Evolutionary conservation across 2,113 vertebrate genomes (phyloP).

Genomic region (Caranx ignobilis): DNA sequence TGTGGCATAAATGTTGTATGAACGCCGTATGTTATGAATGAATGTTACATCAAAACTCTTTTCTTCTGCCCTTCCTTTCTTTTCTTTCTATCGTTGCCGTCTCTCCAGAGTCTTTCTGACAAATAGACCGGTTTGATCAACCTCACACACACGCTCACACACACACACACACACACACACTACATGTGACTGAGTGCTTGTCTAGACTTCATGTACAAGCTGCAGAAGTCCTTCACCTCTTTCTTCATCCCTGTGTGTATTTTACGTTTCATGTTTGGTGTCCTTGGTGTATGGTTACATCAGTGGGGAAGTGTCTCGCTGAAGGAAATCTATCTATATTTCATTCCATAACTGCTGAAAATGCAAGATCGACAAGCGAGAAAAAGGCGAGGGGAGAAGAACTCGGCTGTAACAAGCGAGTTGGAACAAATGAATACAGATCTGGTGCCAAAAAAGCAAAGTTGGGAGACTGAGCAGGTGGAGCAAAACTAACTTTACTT

Average conservation of each 20-base stretch:
- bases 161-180: conserved; percentile 27
- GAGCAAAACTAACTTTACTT: conserved; percentile 10
- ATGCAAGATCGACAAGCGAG: conserved; percentile 32
- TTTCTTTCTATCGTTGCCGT: conserved; percentile 15
- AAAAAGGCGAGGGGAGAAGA: conserved; percentile 28
- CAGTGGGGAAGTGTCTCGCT: conserved; percentile 48
- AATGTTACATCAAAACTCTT: conserved; percentile 50
- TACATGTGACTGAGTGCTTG: conserved; percentile 9
- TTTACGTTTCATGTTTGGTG: conserved; percentile 47
- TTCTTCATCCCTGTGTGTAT: conserved; percentile 49
- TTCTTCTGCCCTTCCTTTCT: neutral
- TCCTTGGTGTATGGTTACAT: conserved; percentile 50
- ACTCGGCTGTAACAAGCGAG: conserved; percentile 8
- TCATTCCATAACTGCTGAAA: conserved; percentile 61
- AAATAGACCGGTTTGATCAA: conserved; percentile 57
- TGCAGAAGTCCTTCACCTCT: conserved; percentile 27
- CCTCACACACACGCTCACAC: conserved; percentile 3
- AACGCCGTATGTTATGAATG: conserved; percentile 37
- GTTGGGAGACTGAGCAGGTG: conserved; percentile 15
- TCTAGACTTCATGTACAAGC: conserved; percentile 10
- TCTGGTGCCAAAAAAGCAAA: conserved; percentile 21
- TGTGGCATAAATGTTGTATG: conserved; percentile 56
- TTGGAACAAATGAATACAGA: conserved; percentile 42
- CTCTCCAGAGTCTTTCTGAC: conserved; percentile 39
- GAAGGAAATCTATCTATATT: conserved; percentile 70